Evolutionary conservation across 2,797 vertebrate species (phyloP).

Genomic region (Cryptoprocta ferox): DNA sequence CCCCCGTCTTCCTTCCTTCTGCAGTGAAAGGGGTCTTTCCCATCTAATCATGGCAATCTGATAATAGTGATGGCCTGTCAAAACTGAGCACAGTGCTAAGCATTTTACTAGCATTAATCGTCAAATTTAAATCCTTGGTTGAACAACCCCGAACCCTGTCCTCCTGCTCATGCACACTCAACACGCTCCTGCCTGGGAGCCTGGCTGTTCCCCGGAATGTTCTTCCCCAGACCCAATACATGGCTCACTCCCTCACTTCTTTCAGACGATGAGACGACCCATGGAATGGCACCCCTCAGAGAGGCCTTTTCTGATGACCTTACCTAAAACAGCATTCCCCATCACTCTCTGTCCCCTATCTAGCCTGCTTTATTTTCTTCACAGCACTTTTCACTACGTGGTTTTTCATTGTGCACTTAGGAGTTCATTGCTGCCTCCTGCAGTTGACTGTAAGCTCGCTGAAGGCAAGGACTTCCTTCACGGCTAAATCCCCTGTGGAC

Average conservation of each 20-base stretch:
- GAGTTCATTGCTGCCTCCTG: neutral
- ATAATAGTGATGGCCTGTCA: neutral
- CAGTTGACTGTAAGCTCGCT: neutral
- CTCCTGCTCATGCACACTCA: neutral
- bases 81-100: neutral
- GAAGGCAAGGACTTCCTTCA: slow-evolving; percentile 31
- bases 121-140: neutral
- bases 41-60: neutral
- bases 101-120: neutral
- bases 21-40: neutral
- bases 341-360: neutral
- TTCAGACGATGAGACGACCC: neutral
- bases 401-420: neutral
- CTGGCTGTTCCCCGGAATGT: neutral
- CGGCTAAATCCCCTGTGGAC: neutral
- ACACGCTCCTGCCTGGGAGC: neutral
- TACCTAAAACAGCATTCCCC: neutral
- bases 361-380: neutral
- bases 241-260: neutral
- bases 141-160: neutral
- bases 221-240: neutral
- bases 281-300: neutral
- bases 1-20: neutral
- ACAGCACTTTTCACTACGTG: neutral
- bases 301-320: neutral